Percentiles rank a stretch among this genome's conserved stretches.
Evolutionary conservation across 2,888 invertebrate species (phyloP).

Genomic region (Athalia cordata): DNA sequence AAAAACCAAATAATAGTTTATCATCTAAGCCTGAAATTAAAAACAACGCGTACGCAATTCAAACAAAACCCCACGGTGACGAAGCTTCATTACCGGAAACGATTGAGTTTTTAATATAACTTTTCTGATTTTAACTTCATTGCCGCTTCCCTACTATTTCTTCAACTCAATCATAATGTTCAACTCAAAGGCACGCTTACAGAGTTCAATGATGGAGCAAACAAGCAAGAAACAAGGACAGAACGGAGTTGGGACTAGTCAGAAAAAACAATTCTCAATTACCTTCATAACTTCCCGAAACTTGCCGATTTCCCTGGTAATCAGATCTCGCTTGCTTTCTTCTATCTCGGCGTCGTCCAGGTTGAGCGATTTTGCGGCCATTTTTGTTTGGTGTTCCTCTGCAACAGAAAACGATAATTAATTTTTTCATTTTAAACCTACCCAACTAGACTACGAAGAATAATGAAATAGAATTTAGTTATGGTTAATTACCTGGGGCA

Average conservation of each 20-base stretch:
- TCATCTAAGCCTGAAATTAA: too few relatives aligned
- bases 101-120: not conserved
- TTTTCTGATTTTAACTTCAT: not conserved
- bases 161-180: conserved; percentile 7
- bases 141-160: not conserved
- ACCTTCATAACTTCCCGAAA: conserved; percentile 99
- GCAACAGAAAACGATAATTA: conserved; percentile 56
- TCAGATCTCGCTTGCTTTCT: conserved; percentile 96
- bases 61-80: too few relatives aligned
- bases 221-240: conserved; percentile 26
- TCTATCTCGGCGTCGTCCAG: conserved; percentile 93
- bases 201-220: conserved; percentile 29
- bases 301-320: conserved; percentile 97
- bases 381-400: conserved; percentile 78
- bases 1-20: too few relatives aligned
- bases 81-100: too few relatives aligned
- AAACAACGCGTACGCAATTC: too few relatives aligned
- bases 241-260: conserved; percentile 19
- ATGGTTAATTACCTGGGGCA: conserved; percentile 62
- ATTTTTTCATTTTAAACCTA: not conserved
- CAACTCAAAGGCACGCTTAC: conserved; percentile 19
- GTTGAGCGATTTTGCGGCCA: conserved; percentile 68
- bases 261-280: conserved; percentile 67
- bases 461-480: too few relatives aligned
- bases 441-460: not conserved